A percentile compares a stretch with the other conserved stretches of the same genome.
Evolutionary conservation across 1,140 invertebrate genomes (phyloP).

Genomic region (Trichonephila inaurata): DNA sequence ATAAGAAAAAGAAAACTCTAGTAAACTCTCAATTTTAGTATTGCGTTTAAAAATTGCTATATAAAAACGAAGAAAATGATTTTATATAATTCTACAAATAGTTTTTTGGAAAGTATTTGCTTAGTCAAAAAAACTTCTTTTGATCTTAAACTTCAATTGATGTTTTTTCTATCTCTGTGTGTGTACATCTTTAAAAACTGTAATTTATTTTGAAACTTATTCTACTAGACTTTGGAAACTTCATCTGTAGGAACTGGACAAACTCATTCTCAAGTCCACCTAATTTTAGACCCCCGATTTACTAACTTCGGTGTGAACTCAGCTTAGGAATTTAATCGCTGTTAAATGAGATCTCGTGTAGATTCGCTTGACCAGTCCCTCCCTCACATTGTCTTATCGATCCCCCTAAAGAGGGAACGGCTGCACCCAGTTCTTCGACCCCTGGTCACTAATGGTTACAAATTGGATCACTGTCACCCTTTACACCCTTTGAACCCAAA

Average conservation of each 20-base stretch:
- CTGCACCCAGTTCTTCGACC: slow-evolving; percentile 55
- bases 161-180: too few species aligned
- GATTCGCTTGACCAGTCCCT: slow-evolving; percentile 15
- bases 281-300: neutral
- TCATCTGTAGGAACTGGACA: neutral
- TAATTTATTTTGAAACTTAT: too few species aligned
- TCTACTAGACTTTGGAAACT: too few species aligned
- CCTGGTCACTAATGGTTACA: slow-evolving; percentile 63
- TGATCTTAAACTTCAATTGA: too few species aligned
- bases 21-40: too few species aligned
- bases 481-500: slow-evolving; percentile 55
- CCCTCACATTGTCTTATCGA: slow-evolving; percentile 21
- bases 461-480: slow-evolving; percentile 37
- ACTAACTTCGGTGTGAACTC: slow-evolving; percentile 8
- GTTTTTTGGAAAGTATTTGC: too few species aligned
- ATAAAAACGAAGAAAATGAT: too few species aligned
- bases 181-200: too few species aligned
- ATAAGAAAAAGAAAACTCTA: too few species aligned
- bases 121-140: too few species aligned
- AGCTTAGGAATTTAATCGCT: slow-evolving; percentile 25
- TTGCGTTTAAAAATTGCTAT: too few species aligned
- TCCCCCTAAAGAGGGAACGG: neutral
- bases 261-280: neutral
- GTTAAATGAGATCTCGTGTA: neutral
- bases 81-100: too few species aligned